These are phyloP conservation scores for Aplochiton taeniatus DNA, from an alignment of 2,797 vertebrate species.

Conservation along the genomic window DNA sequence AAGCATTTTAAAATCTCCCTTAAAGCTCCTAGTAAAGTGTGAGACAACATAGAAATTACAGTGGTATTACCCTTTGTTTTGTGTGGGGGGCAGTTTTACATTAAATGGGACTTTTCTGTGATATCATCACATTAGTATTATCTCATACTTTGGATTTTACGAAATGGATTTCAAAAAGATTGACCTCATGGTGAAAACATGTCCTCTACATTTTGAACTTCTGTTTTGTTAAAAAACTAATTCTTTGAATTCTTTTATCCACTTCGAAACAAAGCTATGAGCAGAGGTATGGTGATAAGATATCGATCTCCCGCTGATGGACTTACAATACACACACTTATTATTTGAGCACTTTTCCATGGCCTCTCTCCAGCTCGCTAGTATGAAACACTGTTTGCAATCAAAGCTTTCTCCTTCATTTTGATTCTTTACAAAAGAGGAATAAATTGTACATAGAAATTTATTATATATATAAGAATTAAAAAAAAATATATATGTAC, in stretches of 20 bases:
- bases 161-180: conserved; percentile 13
- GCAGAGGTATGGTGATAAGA: conserved; percentile 18
- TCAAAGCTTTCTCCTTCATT: conserved; percentile 75
- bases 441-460: conserved; percentile 84
- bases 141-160: conserved; percentile 31
- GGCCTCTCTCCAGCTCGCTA: conserved; percentile 64
- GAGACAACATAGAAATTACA: too few species aligned
- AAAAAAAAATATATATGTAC: conserved; percentile 80
- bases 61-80: too few species aligned
- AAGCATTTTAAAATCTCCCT: too few species aligned
- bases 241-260: too few species aligned
- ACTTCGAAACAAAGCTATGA: conserved; percentile 22
- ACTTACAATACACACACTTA: conserved; percentile 41
- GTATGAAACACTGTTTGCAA: conserved; percentile 82
- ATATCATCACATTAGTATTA: conserved; percentile 4
- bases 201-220: conserved; percentile 28
- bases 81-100: too few species aligned
- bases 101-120: conserved; percentile 6
- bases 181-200: conserved; percentile 47
- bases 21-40: too few species aligned
- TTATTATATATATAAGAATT: conserved; percentile 79
- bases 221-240: conserved; percentile 41
- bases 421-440: conserved; percentile 75
- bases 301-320: conserved; percentile 14
- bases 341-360: conserved; percentile 78